These are phyloP conservation scores for Odontocolon sp. DNA, from an alignment of 2,888 invertebrate species.

Conservation along the genomic window DNA sequence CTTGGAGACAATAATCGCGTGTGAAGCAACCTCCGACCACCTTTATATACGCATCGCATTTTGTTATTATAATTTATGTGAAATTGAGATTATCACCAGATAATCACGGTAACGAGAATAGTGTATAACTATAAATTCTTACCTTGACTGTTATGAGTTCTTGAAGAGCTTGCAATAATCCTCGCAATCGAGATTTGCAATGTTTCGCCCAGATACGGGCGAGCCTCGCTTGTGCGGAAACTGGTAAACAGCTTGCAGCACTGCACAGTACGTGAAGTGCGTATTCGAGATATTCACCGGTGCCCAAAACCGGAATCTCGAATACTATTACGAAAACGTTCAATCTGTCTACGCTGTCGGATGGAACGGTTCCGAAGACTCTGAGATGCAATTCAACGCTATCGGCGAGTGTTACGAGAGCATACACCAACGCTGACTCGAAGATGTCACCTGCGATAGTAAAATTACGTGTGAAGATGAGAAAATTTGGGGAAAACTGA, in stretches of 20 bases:
- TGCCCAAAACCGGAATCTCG: slow-evolving; percentile 88
- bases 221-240: slow-evolving; percentile 89
- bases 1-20: slow-evolving; percentile 89
- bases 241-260: slow-evolving; percentile 88
- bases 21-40: slow-evolving; percentile 90
- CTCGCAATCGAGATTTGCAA: slow-evolving; percentile 84
- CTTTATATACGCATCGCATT: slow-evolving; percentile 58
- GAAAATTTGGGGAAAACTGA: background rate
- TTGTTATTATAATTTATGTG: background rate
- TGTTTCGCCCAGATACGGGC: slow-evolving; percentile 91
- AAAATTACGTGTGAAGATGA: too few species aligned
- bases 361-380: slow-evolving; percentile 84
- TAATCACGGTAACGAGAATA: slow-evolving; percentile 2
- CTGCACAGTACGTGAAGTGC: slow-evolving; percentile 90
- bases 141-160: slow-evolving; percentile 91
- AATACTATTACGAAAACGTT: slow-evolving; percentile 88
- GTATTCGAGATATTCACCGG: slow-evolving; percentile 91
- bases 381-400: slow-evolving; percentile 88
- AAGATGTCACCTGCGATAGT: slow-evolving; percentile 80
- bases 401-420: slow-evolving; percentile 87
- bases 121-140: background rate
- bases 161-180: slow-evolving; percentile 90
- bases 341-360: slow-evolving; percentile 81
- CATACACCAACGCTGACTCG: slow-evolving; percentile 88
- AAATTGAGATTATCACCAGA: too few species aligned